These are phyloP conservation scores for Lepidocyrtoides sp. DNA, from an alignment of 2,888 invertebrate species.

Conservation along the genomic window DNA sequence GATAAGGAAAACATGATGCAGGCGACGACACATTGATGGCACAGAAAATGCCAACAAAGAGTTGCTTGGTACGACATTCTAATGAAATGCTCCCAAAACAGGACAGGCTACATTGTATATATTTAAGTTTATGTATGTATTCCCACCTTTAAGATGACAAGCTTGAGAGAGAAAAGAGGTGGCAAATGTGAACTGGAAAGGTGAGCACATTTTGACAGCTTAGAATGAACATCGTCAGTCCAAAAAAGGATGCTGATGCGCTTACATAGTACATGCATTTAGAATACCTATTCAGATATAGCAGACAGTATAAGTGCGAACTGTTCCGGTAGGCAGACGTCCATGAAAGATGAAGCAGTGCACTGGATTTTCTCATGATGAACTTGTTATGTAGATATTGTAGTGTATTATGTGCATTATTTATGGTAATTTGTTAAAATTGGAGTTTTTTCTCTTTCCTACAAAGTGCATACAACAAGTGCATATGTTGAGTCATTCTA, in stretches of 20 bases:
- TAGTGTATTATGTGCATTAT: too few species aligned
- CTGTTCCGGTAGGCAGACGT: background rate
- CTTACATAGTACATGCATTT: background rate
- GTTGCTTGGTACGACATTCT: background rate
- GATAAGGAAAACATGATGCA: background rate
- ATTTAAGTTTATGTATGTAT: background rate
- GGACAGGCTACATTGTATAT: background rate
- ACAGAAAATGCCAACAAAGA: conserved; percentile 10
- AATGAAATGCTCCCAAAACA: background rate
- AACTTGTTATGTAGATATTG: too few species aligned
- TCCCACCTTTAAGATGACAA: conserved; percentile 15
- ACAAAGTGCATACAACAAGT: too few species aligned
- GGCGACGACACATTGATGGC: conserved; percentile 32
- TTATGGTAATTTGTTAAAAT: too few species aligned
- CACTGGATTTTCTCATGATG: background rate
- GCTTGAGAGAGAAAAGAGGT: conserved; percentile 26
- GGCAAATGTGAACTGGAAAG: background rate
- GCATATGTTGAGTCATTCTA: background rate
- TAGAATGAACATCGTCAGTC: conserved; percentile 1
- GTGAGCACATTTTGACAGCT: conserved; percentile 59
- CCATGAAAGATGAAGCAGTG: too few species aligned
- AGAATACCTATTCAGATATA: too few species aligned
- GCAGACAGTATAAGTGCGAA: too few species aligned
- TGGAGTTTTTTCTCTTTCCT: too few species aligned
- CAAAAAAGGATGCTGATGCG: background rate